Evolutionary conservation across 2,113 vertebrate species (phyloP), one percentile per base, ranked within the genome.

Genomic region (Nycticebus coucang): DNA sequence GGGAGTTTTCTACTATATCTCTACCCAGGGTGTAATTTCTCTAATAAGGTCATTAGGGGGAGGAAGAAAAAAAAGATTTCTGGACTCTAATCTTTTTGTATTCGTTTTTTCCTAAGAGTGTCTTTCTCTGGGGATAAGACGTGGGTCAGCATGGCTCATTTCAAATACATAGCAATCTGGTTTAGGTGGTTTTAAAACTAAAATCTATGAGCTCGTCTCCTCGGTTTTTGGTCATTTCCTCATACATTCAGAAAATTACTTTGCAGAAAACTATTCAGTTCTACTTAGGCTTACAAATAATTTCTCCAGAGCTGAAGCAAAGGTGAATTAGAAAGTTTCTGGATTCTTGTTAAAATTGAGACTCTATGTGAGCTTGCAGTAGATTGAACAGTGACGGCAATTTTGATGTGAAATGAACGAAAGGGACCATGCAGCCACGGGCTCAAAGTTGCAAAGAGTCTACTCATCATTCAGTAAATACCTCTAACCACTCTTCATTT

Each of bases 21-120:
- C 94, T 97, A 96, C 30, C 87, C 28, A 84, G 86, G 83, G 89
- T 96, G 7, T 95, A 91, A 96, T 97, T 97, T 94, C 93, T 96
- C 93, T 97, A 97, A 96, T 95, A 93, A 95, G 75, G 79, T 93
- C 92, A 97, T 96, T 62, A 91, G 53, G 9, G 50, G 8, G 9
- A 50, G 41, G 9, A 71, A 64, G 72, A 95, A 66, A 60, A 95
- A 91, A 50, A 50, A 50, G 45, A 50, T 50, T 79, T 87, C 86
- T 92, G 60, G 93, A 81, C 79, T 84, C 78, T 85, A 93, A 96
- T 93, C 59, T 55, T 28, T 85, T 93, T 94, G 89, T 84, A 87
- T 97, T 91, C 35, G 60, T 75, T 94, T 95, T 91, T 91, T 79
- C 66, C 71, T 66, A 24, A 59, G 35, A 93, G 66, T 64, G 13